Base-by-base conservation (phyloP, 2,888 invertebrate genomes). In the Pollenia angustigena region DNA sequence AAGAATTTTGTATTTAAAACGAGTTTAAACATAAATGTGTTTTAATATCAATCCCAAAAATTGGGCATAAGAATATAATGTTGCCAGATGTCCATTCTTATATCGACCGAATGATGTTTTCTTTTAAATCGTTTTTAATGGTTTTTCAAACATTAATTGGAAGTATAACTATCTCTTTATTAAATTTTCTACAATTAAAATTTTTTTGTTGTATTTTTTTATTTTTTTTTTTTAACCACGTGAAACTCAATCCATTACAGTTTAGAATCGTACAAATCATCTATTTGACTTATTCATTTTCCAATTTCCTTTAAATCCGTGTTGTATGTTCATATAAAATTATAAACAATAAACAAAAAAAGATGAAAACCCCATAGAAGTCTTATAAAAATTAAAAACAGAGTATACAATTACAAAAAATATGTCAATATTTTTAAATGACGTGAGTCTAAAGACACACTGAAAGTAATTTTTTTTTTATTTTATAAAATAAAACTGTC, bases 391-490 rank as follows among this genome's bases (percentile, higher is more conserved):
- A 56, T 79, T 75, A 46, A 54, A 68, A 23, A 85, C 40, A 71
- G 69, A 80, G 80, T 87, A 74, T 87, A 62, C 68, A 81, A 84
- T 87, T 84, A 84, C 86, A 72, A 75, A 3, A 68, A 81, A 79
- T 85, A 62, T 85, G 74, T 74, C 79, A 84, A 42, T 52, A 74
- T 84, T 68, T 44, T 18, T 23, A 71, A 69, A 12, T 9, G 62
- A 62, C 32, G 32, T 60, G 69, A 48, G 11, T 9, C 69, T 32
- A 66, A 66, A 81, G 66, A 68, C 74, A 18, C 10, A 52, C 52
- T 75, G 40, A n/a, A 44, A 42, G 14, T 75, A 44, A 44, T 18
- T 14, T 16, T 23, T 44, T 52, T 16, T 54, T 75, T n/a, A n/a
- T n/a, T 10, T 44, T 60, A 8, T 42, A 48, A 75, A 75, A 66